phyloP scores from a whole-genome alignment of 2,797 vertebrate species.

The Anabacerthia variegaticeps region DNA sequence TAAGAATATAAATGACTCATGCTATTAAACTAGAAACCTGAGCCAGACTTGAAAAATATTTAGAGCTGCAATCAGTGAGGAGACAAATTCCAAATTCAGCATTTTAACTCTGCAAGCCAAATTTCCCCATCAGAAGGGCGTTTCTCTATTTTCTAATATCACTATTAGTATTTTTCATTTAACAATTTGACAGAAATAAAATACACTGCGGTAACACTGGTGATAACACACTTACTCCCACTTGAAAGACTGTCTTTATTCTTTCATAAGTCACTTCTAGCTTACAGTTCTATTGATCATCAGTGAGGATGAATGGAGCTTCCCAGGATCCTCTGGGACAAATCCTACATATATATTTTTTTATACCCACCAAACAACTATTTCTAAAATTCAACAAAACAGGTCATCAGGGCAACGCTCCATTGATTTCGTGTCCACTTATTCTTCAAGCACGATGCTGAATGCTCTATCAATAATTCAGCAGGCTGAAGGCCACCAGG shows the following conservation, averaged over 20 bases:
- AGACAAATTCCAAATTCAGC: conserved; percentile 67
- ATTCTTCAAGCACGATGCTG: conserved; percentile 67
- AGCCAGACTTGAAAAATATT: conserved; percentile 56
- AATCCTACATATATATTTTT: conserved; percentile 68
- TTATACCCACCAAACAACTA: conserved; percentile 67
- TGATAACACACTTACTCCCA: conserved; percentile 61
- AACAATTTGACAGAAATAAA: conserved; percentile 70
- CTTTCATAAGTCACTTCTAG: conserved; percentile 69
- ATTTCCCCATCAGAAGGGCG: conserved; percentile 11
- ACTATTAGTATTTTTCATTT: conserved; percentile 68
- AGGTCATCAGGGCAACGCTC: conserved; percentile 69
- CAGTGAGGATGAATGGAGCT: conserved; percentile 67
- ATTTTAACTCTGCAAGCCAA: conserved; percentile 32
- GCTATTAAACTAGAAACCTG: conserved; percentile 50
- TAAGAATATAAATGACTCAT: conserved; percentile 66
- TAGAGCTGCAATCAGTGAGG: conserved; percentile 22
- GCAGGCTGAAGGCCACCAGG: conserved; percentile 40
- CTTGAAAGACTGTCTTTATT: conserved; percentile 69
- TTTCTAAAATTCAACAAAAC: conserved; percentile 75
- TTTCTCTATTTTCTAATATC: conserved; percentile 65
- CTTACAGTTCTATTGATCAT: conserved; percentile 68
- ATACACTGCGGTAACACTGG: conserved; percentile 13
- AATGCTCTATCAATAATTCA: conserved; percentile 75
- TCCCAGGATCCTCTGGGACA: conserved; percentile 74
- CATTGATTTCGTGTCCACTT: conserved; percentile 74